Evolutionary conservation across 2,888 invertebrate species (phyloP).

Genomic region (Trichacis sp.): DNA sequence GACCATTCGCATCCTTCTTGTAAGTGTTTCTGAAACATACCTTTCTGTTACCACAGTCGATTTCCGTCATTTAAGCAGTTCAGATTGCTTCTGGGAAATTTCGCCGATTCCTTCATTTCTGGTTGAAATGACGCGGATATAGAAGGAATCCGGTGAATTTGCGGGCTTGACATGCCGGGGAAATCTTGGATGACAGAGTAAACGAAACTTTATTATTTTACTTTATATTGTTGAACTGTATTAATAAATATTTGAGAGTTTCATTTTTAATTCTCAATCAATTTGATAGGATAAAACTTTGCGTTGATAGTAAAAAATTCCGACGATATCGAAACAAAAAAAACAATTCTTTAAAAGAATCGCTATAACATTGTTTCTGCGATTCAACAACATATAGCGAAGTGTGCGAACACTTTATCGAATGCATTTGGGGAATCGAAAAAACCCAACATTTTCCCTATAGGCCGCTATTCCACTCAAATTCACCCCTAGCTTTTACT

Average conservation of each 20-base stretch:
- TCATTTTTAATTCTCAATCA: no score
- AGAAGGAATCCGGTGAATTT: constrained; percentile 41
- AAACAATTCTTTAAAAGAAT: no score
- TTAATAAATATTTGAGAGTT: constrained; percentile 16
- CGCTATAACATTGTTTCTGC: no score
- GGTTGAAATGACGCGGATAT: constrained; percentile 42
- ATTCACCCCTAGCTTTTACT: constrained; percentile 42
- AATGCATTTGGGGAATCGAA: constrained; percentile 46
- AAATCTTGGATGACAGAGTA: constrained; percentile 36
- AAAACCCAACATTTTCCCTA: constrained; percentile 36
- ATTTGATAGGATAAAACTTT: no score
- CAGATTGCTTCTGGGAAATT: constrained; percentile 29
- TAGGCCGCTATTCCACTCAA: constrained; percentile 50
- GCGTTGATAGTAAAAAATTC: no score
- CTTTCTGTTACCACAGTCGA: constrained; percentile 39
- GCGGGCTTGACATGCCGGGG: constrained; percentile 40
- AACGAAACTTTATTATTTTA: constrained; percentile 37
- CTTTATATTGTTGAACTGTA: constrained; percentile 35
- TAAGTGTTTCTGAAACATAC: not conserved
- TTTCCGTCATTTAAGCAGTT: constrained; percentile 41
- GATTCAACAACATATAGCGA: no score
- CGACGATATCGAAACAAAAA: no score
- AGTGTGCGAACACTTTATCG: constrained; percentile 51
- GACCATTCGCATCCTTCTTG: not conserved
- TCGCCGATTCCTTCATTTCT: constrained; percentile 41